Conservation (phyloP, 2,113 vertebrate species). For the Megaptera novaeangliae region DNA sequence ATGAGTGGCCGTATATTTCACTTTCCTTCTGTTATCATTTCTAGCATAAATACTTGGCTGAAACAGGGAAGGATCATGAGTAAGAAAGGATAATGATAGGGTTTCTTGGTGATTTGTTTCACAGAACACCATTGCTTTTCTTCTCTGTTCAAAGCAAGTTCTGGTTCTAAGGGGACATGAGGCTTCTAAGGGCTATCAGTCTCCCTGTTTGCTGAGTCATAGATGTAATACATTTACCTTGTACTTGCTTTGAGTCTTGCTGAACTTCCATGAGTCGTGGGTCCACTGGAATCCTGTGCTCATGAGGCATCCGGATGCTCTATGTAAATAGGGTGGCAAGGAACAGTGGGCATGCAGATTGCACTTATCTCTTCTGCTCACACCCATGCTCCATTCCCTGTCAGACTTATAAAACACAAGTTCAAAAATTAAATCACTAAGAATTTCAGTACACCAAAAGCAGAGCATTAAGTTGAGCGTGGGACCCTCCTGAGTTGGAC, state of each 20-base stretch:
- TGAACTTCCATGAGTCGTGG: neutral
- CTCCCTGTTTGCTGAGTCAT: neutral
- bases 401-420: neutral
- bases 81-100: neutral
- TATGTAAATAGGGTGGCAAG: neutral
- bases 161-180: neutral
- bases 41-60: neutral
- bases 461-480: neutral
- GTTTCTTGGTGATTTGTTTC: neutral
- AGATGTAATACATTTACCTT: neutral
- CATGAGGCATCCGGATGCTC: fast-evolving
- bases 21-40: neutral
- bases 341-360: too few relatives aligned
- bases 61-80: neutral
- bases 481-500: neutral
- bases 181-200: neutral
- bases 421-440: neutral
- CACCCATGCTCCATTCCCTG: neutral
- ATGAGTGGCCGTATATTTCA: neutral
- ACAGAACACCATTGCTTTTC: neutral
- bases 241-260: neutral
- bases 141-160: neutral
- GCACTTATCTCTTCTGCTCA: neutral
- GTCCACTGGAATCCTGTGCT: neutral
- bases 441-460: neutral